Percentiles rank a stretch among this genome's conserved stretches.
Evolutionary conservation across 2,888 invertebrate genomes (phyloP).

Genomic region (Fragum whitleyi): DNA sequence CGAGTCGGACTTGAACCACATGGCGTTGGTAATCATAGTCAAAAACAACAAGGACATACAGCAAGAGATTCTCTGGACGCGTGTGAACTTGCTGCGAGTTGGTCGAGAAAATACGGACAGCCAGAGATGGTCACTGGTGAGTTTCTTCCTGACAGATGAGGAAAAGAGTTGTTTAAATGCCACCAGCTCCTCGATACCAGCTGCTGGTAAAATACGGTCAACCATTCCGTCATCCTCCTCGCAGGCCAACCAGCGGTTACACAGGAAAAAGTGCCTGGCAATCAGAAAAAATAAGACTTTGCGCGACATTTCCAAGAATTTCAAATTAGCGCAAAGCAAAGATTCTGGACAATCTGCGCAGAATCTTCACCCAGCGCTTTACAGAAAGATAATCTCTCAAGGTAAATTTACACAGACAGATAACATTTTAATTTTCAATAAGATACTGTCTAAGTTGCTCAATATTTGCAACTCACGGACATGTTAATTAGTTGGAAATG

Average conservation of each 20-base stretch:
- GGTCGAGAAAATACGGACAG: slow-evolving; percentile 84
- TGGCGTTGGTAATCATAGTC: slow-evolving; percentile 85
- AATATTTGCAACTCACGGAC: no score
- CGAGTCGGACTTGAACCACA: slow-evolving; percentile 83
- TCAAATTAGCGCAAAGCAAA: no score
- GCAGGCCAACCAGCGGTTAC: slow-evolving; percentile 84
- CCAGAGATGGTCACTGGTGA: slow-evolving; percentile 85
- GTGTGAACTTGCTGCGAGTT: slow-evolving; percentile 83
- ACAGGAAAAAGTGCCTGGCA: slow-evolving; percentile 83
- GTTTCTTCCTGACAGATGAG: slow-evolving; percentile 83
- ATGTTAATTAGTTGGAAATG: no score
- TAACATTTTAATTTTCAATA: no score
- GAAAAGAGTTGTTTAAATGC: slow-evolving; percentile 84
- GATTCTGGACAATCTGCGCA: no score
- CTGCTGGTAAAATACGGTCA: slow-evolving; percentile 84
- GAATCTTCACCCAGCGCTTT: no score
- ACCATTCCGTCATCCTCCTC: slow-evolving; percentile 85
- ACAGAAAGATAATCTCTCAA: no score
- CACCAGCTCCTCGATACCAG: slow-evolving; percentile 82
- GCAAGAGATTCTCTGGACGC: slow-evolving; percentile 85
- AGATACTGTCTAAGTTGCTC: no score
- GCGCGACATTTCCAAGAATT: no score
- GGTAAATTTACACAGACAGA: no score
- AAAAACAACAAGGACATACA: slow-evolving; percentile 84
- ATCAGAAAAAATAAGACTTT: background rate